A percentile compares a stretch with the other conserved stretches of the same genome.
These are phyloP conservation scores for Germaria angustata DNA, from an alignment of 2,888 invertebrate species.

Conservation along the genomic window DNA sequence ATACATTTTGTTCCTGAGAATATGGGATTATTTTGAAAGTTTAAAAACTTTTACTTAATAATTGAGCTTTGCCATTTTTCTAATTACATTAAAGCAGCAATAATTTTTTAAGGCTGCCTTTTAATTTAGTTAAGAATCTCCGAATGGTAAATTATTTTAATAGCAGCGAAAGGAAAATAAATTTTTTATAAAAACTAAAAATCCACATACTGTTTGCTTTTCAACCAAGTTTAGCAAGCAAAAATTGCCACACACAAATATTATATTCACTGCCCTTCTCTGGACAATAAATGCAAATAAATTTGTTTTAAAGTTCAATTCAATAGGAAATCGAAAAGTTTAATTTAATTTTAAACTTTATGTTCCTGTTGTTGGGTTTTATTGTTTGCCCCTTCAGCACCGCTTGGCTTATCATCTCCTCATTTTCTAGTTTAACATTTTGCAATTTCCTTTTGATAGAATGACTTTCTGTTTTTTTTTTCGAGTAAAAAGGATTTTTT, in stretches of 20 bases:
- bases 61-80: too few species aligned
- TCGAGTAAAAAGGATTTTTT: slow-evolving; percentile 32
- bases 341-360: slow-evolving; percentile 64
- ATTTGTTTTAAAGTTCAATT: slow-evolving; percentile 52
- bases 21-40: too few species aligned
- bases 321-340: slow-evolving; percentile 63
- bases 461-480: slow-evolving; percentile 42
- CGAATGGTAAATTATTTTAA: too few species aligned
- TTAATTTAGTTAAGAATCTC: too few species aligned
- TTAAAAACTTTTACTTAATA: too few species aligned
- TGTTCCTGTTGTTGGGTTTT: slow-evolving; percentile 37
- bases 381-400: neutral
- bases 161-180: too few species aligned
- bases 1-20: too few species aligned
- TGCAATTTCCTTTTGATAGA: slow-evolving; percentile 59
- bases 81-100: too few species aligned
- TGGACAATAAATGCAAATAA: neutral
- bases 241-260: neutral
- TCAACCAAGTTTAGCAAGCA: neutral
- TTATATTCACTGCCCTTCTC: neutral
- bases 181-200: too few species aligned
- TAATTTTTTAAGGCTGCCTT: too few species aligned
- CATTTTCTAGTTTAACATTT: slow-evolving; percentile 47
- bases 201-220: neutral
- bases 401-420: neutral